Evolutionary conservation across 2,113 vertebrate species (phyloP).

Genomic region (Maccullochella peelii): DNA sequence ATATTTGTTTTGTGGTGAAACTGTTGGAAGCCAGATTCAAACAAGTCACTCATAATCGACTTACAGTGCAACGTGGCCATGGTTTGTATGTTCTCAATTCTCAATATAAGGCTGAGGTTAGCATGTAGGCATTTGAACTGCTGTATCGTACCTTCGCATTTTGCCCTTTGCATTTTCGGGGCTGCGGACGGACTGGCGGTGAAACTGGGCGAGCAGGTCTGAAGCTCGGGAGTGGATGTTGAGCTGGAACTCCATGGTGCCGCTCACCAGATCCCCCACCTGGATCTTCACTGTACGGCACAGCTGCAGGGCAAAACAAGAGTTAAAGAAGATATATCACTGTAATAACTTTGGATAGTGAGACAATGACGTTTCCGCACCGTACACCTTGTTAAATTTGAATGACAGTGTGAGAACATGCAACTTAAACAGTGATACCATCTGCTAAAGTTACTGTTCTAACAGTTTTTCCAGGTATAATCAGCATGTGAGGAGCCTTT

Average conservation of each 20-base stretch:
- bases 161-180: constrained; percentile 81
- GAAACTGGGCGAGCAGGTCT: constrained; percentile 87
- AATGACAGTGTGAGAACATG: not conserved
- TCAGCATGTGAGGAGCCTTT: not conserved
- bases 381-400: no score
- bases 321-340: not conserved
- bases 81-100: not conserved
- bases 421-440: no score
- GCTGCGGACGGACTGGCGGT: constrained; percentile 79
- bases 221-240: constrained; percentile 83
- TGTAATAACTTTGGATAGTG: not conserved
- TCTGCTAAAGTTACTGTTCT: not conserved
- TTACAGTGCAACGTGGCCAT: no score
- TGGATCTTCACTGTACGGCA: constrained; percentile 88
- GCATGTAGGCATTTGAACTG: no score
- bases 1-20: no score
- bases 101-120: no score
- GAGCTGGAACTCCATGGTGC: constrained; percentile 86
- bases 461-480: not conserved
- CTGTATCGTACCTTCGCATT: constrained; percentile 60
- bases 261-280: constrained; percentile 80
- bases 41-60: not conserved
- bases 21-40: not conserved
- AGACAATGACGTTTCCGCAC: not conserved
- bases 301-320: constrained; percentile 67